Conservation (phyloP, 2,888 invertebrate species). For the Salpingus planirostris region DNA sequence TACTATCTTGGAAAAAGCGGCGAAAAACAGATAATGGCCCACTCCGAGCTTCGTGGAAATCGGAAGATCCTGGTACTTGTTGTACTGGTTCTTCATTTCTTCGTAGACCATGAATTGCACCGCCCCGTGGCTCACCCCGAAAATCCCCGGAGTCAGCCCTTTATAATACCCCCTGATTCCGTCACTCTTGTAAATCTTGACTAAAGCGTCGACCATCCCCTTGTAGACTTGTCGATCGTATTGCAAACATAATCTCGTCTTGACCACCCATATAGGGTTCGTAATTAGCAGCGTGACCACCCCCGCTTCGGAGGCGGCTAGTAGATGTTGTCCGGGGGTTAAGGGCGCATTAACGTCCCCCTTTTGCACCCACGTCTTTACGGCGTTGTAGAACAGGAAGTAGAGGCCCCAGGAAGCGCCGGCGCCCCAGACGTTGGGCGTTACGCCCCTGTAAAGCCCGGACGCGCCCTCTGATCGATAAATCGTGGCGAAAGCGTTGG, state of each 20-base stretch:
- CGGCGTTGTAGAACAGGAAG: conserved; percentile 90
- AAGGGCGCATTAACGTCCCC: conserved; percentile 72
- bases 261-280: conserved; percentile 98
- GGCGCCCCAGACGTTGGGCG: conserved; percentile 94
- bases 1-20: conserved; percentile 88
- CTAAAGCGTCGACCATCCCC: conserved; percentile 86
- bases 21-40: conserved; percentile 82
- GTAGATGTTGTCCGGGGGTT: conserved; percentile 75
- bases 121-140: conserved; percentile 97
- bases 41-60: conserved; percentile 86
- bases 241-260: conserved; percentile 93
- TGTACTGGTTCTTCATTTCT: conserved; percentile 91
- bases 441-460: conserved; percentile 94
- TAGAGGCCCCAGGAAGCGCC: conserved; percentile 98
- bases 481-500: conserved; percentile 75
- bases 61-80: conserved; percentile 66
- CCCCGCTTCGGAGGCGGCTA: conserved; percentile 86
- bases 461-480: conserved; percentile 75
- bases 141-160: conserved; percentile 92
- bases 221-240: conserved; percentile 53
- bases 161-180: conserved; percentile 88
- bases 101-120: conserved; percentile 99
- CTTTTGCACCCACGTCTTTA: conserved; percentile 83
- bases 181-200: conserved; percentile 81
- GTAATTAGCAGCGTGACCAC: conserved; percentile 82